A percentile compares a stretch with the other conserved stretches of the same genome.
These are phyloP conservation scores for Elmis aenea DNA, from an alignment of 2,888 invertebrate genomes.

Conservation along the genomic window DNA sequence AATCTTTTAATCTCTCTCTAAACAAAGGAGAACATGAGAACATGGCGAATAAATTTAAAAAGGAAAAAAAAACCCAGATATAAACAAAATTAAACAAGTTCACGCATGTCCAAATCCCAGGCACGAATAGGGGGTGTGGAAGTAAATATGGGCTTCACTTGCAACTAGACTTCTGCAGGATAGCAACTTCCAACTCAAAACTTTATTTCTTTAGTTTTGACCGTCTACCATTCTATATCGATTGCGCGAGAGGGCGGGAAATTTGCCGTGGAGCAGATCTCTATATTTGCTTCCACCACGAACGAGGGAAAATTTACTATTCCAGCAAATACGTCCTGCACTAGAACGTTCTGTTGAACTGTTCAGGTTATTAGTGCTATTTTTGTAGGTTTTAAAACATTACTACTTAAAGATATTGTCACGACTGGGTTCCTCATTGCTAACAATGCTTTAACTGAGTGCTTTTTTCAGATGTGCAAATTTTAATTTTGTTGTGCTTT, in stretches of 20 bases:
- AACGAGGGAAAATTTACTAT: constrained; percentile 28
- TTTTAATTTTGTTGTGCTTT: background rate
- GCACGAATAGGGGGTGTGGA: constrained; percentile 25
- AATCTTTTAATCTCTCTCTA: no score
- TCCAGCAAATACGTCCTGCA: no score
- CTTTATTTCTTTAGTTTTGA: constrained; percentile 33
- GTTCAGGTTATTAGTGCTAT: constrained; percentile 17
- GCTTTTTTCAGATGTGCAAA: background rate
- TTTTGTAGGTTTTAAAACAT: constrained; percentile 7
- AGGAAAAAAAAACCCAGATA: no score
- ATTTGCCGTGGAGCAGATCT: constrained; percentile 29
- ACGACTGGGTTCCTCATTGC: constrained; percentile 3
- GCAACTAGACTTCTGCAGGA: background rate
- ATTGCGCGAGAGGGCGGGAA: constrained; percentile 34
- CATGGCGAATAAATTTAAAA: no score
- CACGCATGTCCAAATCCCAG: constrained; percentile 29
- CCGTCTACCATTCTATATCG: constrained; percentile 35
- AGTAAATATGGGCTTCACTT: constrained; percentile 21
- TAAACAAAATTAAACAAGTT: no score
- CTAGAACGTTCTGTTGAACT: constrained; percentile 24
- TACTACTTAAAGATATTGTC: no score
- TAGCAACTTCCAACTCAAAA: constrained; percentile 20
- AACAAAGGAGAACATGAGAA: no score
- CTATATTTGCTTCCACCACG: constrained; percentile 38
- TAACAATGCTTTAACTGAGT: background rate